Percentiles rank a stretch among this genome's conserved stretches.
Evolutionary conservation across 2,888 invertebrate genomes (phyloP).

Genomic region (Electrophaes corylata): DNA sequence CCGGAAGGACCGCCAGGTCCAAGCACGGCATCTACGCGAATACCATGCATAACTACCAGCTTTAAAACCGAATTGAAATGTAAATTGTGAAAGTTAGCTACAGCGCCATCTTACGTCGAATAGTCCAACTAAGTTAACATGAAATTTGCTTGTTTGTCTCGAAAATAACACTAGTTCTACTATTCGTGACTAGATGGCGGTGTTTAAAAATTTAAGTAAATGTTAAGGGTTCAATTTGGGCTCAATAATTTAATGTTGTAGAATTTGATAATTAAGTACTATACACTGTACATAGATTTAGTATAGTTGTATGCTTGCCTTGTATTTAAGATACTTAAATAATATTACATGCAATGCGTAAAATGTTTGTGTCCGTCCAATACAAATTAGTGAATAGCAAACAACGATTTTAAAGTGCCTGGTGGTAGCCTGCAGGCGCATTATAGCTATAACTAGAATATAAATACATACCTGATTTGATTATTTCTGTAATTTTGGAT

Average conservation of each 20-base stretch:
- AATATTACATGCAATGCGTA: background rate
- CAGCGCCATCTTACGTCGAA: conserved; percentile 21
- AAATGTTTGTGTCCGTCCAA: conserved; percentile 11
- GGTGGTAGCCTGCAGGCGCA: background rate
- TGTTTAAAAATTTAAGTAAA: conserved; percentile 2
- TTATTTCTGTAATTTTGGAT: conserved; percentile 36
- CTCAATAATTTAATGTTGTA: conserved; percentile 2
- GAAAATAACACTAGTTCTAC: background rate
- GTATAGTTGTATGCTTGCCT: conserved; percentile 25
- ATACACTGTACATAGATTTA: conserved; percentile 8
- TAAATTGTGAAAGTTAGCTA: background rate
- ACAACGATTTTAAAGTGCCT: conserved; percentile 43
- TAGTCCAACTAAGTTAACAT: conserved; percentile 2
- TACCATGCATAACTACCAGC: conserved; percentile 88
- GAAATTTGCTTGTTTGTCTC: too few species aligned
- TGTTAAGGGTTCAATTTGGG: background rate
- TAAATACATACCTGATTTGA: conserved; percentile 33
- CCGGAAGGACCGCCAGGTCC: conserved; percentile 87
- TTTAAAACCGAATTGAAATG: conserved; percentile 58
- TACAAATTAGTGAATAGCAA: conserved; percentile 10
- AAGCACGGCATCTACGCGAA: conserved; percentile 87
- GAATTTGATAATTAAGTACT: background rate
- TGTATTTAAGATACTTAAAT: conserved; percentile 9
- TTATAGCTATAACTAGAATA: conserved; percentile 5
- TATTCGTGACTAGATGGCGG: conserved; percentile 26